Percentiles rank a stretch among this genome's conserved stretches.
Evolutionary conservation across 2,888 invertebrate genomes (phyloP).

Genomic region (Uropetala carovei): DNA sequence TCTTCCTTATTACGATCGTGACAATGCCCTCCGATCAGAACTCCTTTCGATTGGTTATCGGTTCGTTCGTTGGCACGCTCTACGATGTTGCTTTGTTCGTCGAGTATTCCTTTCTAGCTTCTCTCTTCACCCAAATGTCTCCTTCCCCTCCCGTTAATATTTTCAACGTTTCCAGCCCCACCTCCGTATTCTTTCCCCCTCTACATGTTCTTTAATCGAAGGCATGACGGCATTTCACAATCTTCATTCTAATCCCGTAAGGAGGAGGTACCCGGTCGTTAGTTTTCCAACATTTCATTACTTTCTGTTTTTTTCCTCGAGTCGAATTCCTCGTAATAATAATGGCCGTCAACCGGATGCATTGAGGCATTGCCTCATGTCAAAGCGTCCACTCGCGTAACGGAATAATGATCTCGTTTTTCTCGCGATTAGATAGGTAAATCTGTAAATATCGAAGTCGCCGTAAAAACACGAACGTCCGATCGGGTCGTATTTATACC

Average conservation of each 20-base stretch:
- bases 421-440: constrained; percentile 25
- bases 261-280: constrained; percentile 34
- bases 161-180: constrained; percentile 20
- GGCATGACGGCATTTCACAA: constrained; percentile 61
- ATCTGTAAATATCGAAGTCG: not conserved
- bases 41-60: constrained; percentile 29
- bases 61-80: not conserved
- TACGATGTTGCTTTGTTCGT: not conserved
- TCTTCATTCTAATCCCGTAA: constrained; percentile 60
- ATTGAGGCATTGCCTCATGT: constrained; percentile 47
- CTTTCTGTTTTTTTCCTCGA: constrained; percentile 25
- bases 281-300: constrained; percentile 37
- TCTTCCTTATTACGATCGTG: constrained; percentile 30
- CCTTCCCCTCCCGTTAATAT: constrained; percentile 11
- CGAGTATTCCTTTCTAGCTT: not conserved
- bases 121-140: not conserved
- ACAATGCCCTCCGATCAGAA: not conserved
- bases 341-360: constrained; percentile 43
- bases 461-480: too few species aligned
- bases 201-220: constrained; percentile 47
- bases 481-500: too few species aligned
- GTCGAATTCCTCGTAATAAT: constrained; percentile 13
- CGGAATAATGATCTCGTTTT: constrained; percentile 51
- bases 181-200: not conserved
- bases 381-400: constrained; percentile 33